Base-by-base conservation (phyloP, 1,140 invertebrate species). In the Cylas formicarius region DNA sequence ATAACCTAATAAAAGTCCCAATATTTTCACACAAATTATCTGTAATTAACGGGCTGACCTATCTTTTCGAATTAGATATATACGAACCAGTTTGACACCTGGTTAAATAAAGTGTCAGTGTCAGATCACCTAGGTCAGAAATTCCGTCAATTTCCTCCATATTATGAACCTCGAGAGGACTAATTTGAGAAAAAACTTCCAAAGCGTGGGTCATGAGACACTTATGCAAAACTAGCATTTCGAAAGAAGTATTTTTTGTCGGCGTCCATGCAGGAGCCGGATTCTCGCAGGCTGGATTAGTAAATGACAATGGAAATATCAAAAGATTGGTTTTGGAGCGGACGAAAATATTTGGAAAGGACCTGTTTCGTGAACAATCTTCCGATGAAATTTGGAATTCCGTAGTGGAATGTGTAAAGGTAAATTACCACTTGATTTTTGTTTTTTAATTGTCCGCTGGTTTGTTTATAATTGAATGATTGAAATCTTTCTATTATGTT, bases 241-340 rank as follows among this genome's bases (percentile, higher is more conserved):
- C n/a, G 6, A 31, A 31, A 11, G 29, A 16, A 5, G 11, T 17
- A 5, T 31, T 38, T 61, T 91, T 84, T 67, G 74, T 96, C 58
- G 91, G 90, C 36, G 86, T 96, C 13, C 92, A 97, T 69, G 90
- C 95, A 17, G 91, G 92, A 16, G 90, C 90, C 8, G 82, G 81
- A 20, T 93, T 89, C 70, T 87, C 80, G 5, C 66, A 92, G 46
- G 88, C 84, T 11, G 90, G 82, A 18, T 61, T 95, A 14, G 81
- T 92, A 8, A 62, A 70, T 26, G 57, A 67, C 2, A 58, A 71
- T 28, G 91, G 91, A 2, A 72, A 75, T 52, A 69, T 93, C 14
- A 22, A 82, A 2, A 72, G 76, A 53, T 68, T 71, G 18, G 67
- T 78, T 13, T 76, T 77, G 1, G 69, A 78, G 57, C 61, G 76